Base-by-base conservation (phyloP, 2,797 vertebrate species). In the Sebastolobus altivelis region DNA sequence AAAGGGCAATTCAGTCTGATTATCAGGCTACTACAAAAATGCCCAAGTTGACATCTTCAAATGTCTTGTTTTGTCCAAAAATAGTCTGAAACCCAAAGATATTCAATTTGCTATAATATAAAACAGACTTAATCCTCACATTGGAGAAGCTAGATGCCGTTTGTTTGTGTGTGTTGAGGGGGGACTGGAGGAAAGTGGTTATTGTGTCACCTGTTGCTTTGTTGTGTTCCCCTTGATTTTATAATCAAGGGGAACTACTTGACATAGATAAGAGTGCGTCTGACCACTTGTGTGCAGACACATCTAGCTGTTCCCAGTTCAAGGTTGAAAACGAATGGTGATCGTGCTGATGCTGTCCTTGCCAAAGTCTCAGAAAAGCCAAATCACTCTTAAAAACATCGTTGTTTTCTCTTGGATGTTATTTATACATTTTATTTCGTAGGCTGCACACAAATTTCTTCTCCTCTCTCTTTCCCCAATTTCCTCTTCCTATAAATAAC, bases 1-100 rank as follows among this genome's bases (percentile, higher is more conserved):
- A 72, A 78, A 66, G 52, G 6, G 5, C 22, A 58, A 22, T 8
- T 78, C 56, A 62, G 38, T 13, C 22, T 9, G 3, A 76, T 73
- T 75, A 11, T 22, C 8, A 54, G 25, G 25, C 31, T 25, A 13
- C n/a, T 2, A 6, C 8, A 55, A 49, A 69, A 72, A 54, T 54
- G 2, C 40, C 25, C 58, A 62, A 43, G 25, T 2, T 11, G 9
- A 55, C 4, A 0, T 22, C 35, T 63, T 55, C 2, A 61, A 1
- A 61, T 77, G 22, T 68, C 4, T 52, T 5, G 2, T 63, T 72
- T 69, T 25, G 8, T 68, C 27, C 5, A 2, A 18, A 65, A 70
- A 40, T 4, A 0, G 11, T 38, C 38, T 38, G 38, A 38, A 38
- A 38, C 38, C 38, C 3, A 8, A 55, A 37, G 10, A 59, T 70